Base-by-base conservation (phyloP, 2,797 vertebrate genomes). In the Pangasius krempfi region DNA sequence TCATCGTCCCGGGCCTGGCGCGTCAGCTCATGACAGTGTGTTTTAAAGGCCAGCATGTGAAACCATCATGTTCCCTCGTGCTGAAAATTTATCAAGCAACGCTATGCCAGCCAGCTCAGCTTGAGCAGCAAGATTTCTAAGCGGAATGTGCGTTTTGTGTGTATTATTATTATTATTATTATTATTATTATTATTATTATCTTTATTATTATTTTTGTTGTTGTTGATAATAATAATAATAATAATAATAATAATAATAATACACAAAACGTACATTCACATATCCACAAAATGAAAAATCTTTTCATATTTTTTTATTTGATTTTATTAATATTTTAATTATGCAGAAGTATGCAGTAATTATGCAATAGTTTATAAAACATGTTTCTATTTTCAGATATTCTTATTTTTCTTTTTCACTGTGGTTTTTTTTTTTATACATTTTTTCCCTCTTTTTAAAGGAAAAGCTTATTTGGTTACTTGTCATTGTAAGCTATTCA, bases 21-120 rank as follows among this genome's bases (percentile, higher is more conserved):
- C 64, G 82, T 87, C 90, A 89, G 85, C 60, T 62, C 60, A 89
- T 85, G 88, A 90, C 89, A 88, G 76, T 87, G 81, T 89, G 86
- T 92, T 92, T 91, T 91, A 92, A 92, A 90, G 90, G 87, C 87
- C 85, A 84, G 86, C 64, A 86, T 91, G 90, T 87, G 86, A 90
- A 91, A 91, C 78, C 75, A 89, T 91, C 90, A 90, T 86, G 84
- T 89, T 91, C 52, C 73, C 87, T 90, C 87, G 14, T 75, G 79
- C 90, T 89, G 90, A 84, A 92, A 87, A 91, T 92, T 86, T 90
- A 91, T 91, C 90, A 92, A 88, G 89, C 80, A 66, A 54, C 81
- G 76, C 56, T 52, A 90, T 82, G 83, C 85, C 10, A 54, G 68
- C 40, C 52, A 82, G 81, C 84, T 84, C 58, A 50, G 81, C 50